Evolutionary conservation across 2,797 vertebrate species (phyloP).

Genomic region (Parauchenoglanis ngamensis): DNA sequence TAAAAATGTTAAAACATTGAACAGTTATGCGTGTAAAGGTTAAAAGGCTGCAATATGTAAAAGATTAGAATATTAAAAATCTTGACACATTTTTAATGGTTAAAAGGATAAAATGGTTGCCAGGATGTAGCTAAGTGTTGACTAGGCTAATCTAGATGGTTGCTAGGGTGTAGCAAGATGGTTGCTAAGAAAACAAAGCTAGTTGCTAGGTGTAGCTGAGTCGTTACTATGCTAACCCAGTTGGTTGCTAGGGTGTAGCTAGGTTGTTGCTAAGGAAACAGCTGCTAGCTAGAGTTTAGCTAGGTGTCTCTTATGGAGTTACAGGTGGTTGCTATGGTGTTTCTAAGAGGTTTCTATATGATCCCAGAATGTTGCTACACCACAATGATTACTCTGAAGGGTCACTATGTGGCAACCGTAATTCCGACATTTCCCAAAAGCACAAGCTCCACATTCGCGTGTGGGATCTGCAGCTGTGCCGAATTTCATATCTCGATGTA

Average conservation of each 20-base stretch:
- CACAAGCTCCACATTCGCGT: neutral
- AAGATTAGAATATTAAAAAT: neutral
- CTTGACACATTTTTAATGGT: neutral
- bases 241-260: no score
- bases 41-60: neutral
- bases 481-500: no score
- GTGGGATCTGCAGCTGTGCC: no score
- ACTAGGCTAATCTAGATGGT: neutral
- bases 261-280: no score
- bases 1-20: no score
- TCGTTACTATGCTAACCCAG: no score
- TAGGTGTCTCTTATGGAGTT: no score
- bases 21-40: no score
- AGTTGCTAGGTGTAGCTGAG: neutral
- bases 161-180: neutral
- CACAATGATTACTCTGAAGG: neutral
- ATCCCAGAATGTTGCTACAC: neutral
- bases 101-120: no score
- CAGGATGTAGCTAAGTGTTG: neutral
- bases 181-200: neutral
- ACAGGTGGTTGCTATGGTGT: neutral
- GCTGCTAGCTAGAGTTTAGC: neutral
- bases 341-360: no score
- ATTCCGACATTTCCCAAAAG: neutral
- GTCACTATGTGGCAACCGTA: neutral